These are phyloP conservation scores for Achatina immaculata DNA, from an alignment of 1,140 invertebrate species.

Conservation along the genomic window DNA sequence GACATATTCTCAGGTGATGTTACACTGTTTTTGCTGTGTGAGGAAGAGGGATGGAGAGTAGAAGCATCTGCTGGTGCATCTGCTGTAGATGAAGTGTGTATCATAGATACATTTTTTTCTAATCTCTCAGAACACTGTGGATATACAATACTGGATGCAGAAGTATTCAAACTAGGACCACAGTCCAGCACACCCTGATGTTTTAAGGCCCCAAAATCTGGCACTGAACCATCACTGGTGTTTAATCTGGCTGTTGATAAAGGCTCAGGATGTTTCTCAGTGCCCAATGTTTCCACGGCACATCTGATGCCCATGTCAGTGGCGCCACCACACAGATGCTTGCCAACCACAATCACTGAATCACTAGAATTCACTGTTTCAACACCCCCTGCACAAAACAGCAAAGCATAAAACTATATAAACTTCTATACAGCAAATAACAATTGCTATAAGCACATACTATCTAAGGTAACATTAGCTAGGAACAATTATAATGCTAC, in stretches of 20 bases:
- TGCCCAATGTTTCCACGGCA: constrained; percentile 13
- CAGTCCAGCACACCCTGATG: not conserved
- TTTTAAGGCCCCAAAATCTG: not conserved
- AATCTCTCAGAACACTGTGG: not conserved
- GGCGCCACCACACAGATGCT: constrained; percentile 88
- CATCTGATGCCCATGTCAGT: constrained; percentile 75
- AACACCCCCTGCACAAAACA: constrained; percentile 70
- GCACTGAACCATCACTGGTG: not conserved
- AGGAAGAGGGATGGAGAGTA: not conserved
- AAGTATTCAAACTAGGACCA: not conserved
- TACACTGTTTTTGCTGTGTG: not conserved
- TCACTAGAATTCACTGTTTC: constrained; percentile 71
- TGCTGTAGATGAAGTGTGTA: not conserved
- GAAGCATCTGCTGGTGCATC: not conserved
- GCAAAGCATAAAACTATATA: not conserved
- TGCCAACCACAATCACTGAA: constrained; percentile 81
- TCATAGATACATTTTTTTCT: not conserved
- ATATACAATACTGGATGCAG: not conserved
- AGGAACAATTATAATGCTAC: no score
- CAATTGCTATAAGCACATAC: no score
- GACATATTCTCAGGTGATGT: not conserved
- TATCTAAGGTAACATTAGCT: not conserved
- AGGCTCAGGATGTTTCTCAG: not conserved
- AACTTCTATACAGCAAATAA: constrained; percentile 1
- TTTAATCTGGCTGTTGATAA: not conserved